These are phyloP conservation scores for Ryuthela nishihirai DNA, from an alignment of 2,888 invertebrate genomes.

Conservation along the genomic window DNA sequence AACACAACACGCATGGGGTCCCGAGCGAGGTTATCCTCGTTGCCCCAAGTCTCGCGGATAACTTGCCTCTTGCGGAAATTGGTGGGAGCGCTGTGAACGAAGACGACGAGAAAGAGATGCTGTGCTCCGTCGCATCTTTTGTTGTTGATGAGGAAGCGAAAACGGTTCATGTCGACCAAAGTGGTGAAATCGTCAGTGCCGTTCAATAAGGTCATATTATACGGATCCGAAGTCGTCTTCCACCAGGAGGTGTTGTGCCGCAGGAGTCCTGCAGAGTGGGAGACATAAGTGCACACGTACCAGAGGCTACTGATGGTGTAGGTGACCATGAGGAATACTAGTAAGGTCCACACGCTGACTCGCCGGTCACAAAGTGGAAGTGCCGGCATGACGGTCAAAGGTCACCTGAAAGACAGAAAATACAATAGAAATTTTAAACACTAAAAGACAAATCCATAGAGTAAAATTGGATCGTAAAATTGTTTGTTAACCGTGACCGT, in stretches of 20 bases:
- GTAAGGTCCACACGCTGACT: constrained; percentile 8
- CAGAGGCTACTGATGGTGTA: constrained; percentile 19
- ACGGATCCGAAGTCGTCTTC: constrained; percentile 13
- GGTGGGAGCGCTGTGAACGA: constrained; percentile 40
- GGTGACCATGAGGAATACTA: constrained; percentile 16
- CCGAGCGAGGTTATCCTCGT: constrained; percentile 26
- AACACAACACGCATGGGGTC: constrained; percentile 41
- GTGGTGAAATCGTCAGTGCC: constrained; percentile 30
- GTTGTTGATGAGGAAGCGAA: constrained; percentile 39
- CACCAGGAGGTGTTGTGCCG: constrained; percentile 25
- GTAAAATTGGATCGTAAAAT: too few relatives aligned
- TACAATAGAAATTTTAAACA: too few relatives aligned
- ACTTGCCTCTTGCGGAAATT: constrained; percentile 40
- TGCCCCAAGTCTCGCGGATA: constrained; percentile 41
- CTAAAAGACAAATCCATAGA: too few relatives aligned
- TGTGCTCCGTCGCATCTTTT: constrained; percentile 24
- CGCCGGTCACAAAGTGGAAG: constrained; percentile 27
- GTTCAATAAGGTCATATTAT: constrained; percentile 32
- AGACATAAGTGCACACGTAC: not conserved
- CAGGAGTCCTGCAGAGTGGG: constrained; percentile 1
- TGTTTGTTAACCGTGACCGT: too few relatives aligned
- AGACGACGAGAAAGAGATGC: constrained; percentile 35
- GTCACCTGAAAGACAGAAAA: constrained; percentile 13
- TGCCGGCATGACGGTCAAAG: constrained; percentile 2
- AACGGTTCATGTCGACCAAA: constrained; percentile 36